Percentiles rank a stretch among this genome's conserved stretches.
Conservation (phyloP, 2,113 vertebrate species). For the Sander vitreus region DNA sequence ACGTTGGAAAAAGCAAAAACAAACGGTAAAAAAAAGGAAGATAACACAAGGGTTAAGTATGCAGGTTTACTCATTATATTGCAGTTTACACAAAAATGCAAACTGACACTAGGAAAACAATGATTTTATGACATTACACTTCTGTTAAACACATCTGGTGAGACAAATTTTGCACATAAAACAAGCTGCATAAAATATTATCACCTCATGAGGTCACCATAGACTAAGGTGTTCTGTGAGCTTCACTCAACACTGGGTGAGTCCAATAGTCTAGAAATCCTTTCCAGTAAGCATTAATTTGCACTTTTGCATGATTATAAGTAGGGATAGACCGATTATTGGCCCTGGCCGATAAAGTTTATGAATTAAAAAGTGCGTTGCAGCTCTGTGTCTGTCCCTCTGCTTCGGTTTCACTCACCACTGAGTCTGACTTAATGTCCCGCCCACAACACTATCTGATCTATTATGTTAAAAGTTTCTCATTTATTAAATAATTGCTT, state of each 20-base stretch:
- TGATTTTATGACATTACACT: not conserved
- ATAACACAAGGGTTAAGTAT: no score
- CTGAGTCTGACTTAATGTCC: no score
- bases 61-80: not conserved
- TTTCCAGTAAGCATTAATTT: not conserved
- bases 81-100: not conserved
- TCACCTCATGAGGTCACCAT: constrained; percentile 70
- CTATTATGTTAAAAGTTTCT: no score
- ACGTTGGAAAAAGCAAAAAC: no score
- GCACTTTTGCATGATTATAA: not conserved
- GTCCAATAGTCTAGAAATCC: not conserved
- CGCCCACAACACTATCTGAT: no score
- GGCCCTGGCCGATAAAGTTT: no score
- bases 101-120: not conserved
- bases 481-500: no score
- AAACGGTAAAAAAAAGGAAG: no score
- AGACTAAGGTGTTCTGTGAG: constrained; percentile 25
- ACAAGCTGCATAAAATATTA: constrained; percentile 30
- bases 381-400: no score
- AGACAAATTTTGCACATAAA: not conserved
- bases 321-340: no score
- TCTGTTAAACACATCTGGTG: not conserved
- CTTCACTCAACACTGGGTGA: not conserved
- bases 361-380: no score
- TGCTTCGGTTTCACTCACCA: no score